Evolutionary conservation across 2,113 vertebrate species (phyloP), one percentile per base, ranked within the genome.

Genomic region (Heterotilapia buettikoferi): DNA sequence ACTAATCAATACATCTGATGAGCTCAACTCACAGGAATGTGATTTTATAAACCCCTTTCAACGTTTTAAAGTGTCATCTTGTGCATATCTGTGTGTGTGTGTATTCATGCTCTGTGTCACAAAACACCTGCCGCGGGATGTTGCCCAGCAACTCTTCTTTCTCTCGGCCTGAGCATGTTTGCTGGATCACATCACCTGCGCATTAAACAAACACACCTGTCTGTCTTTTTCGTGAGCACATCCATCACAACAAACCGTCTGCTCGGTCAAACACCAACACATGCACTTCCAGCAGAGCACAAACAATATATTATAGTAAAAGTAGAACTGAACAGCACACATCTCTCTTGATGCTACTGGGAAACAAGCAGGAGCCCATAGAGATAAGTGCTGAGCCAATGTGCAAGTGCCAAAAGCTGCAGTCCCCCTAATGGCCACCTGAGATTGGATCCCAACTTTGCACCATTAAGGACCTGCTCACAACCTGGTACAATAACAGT

Each of bases 71-170:
- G 59, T 91, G 50, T 84, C 84, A 47, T 59, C 6, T 84, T 79
- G 4, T 50, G 16, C n/a, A n/a, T 54, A 24, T 76, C 29, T 31
- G 26, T 86, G 18, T 80, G 45, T 80, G 45, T 63, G 18, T 36
- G 50, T 78, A 52, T 80, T 82, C 53, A 85, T 53, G 43, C 59
- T 89, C 38, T 38, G 85, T 71, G 31, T 84, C 43, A 88, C 79
- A 89, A 93, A 56, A 92, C 84, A 90, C 84, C 90, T 90, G 87
- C 83, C 0, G 24, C 38, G 53, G 87, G 78, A 84, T 45, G 94
- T 94, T 93, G 47, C 94, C 89, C 88, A 54, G 95, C 91, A 95
- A 95, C 94, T 83, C n/a, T n/a, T n/a, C n/a, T n/a, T n/a, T 85
- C 86, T 56, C 84, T 80, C 57, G 66, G 85, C 84, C 78, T 59